Percentiles rank a stretch among this genome's conserved stretches.
Evolutionary conservation across 2,888 invertebrate species (phyloP).

Genomic region (Clitarchus hookeri): DNA sequence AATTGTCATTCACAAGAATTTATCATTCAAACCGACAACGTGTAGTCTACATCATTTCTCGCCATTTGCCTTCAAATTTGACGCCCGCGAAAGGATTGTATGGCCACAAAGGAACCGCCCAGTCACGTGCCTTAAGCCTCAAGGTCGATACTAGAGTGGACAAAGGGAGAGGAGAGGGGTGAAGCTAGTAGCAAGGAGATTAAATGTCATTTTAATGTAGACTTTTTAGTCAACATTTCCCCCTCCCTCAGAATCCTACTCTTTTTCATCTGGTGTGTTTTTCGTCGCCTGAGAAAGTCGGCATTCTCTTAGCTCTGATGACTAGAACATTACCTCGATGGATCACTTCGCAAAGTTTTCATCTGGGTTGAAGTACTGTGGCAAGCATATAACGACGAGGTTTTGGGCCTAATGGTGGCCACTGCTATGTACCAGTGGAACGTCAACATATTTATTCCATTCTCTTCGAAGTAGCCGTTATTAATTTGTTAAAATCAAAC

Average conservation of each 20-base stretch:
- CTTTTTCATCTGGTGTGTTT: neutral
- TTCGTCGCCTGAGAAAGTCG: neutral
- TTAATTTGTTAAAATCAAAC: too few relatives aligned
- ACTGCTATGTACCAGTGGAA: too few relatives aligned
- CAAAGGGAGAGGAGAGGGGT: neutral
- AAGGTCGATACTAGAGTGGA: neutral
- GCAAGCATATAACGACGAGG: too few relatives aligned
- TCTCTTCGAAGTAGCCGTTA: too few relatives aligned
- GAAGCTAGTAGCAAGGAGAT: neutral
- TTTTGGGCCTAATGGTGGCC: too few relatives aligned
- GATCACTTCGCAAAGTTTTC: neutral
- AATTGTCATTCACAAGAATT: too few relatives aligned
- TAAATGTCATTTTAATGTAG: neutral
- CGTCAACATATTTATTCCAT: too few relatives aligned
- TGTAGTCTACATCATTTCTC: too few relatives aligned
- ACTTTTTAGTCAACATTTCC: neutral
- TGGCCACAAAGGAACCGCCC: neutral
- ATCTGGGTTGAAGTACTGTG: neutral
- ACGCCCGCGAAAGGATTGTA: neutral
- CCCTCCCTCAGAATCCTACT: neutral
- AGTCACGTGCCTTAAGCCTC: neutral
- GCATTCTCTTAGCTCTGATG: conserved; percentile 1
- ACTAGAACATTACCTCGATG: neutral
- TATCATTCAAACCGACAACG: too few relatives aligned
- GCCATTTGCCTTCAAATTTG: neutral